Percentiles rank a stretch among this genome's conserved stretches.
Evolutionary conservation across 2,113 vertebrate genomes (phyloP).

Genomic region (Cheirogaleus medius): DNA sequence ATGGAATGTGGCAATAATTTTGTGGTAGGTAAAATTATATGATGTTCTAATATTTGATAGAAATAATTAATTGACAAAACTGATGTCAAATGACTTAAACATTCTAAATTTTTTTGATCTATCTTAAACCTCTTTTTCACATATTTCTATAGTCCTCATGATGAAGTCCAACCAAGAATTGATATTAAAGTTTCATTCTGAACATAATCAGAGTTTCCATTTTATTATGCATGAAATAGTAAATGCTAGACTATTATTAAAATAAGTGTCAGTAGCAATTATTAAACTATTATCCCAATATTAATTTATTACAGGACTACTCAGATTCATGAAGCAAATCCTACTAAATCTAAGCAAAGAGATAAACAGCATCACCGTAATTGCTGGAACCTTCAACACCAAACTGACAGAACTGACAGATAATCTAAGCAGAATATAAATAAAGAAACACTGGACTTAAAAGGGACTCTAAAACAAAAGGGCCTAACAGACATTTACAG

Average conservation of each 20-base stretch:
- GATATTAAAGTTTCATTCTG: not conserved
- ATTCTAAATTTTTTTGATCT: not conserved
- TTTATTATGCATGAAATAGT: not conserved
- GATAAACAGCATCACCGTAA: too few relatives aligned
- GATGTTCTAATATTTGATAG: not conserved
- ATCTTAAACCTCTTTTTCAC: not conserved
- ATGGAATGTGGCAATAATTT: not conserved
- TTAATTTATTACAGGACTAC: too few relatives aligned
- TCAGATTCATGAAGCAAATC: too few relatives aligned
- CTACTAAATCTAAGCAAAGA: too few relatives aligned
- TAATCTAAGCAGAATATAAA: too few relatives aligned
- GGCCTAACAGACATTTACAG: too few relatives aligned
- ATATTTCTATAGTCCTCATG: not conserved
- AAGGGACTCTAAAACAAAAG: too few relatives aligned
- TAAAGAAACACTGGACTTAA: too few relatives aligned
- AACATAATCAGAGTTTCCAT: not conserved
- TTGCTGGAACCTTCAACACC: too few relatives aligned
- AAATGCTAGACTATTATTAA: not conserved
- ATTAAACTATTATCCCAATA: not conserved
- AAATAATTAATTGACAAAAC: not conserved
- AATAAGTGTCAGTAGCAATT: not conserved
- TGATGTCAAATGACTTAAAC: not conserved
- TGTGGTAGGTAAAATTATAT: not conserved
- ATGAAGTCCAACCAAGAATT: not conserved
- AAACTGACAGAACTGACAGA: too few relatives aligned